A percentile compares a stretch with the other conserved stretches of the same genome.
These are phyloP conservation scores for Oncorhynchus mykiss DNA, from an alignment of 2,113 vertebrate genomes.

Conservation along the genomic window DNA sequence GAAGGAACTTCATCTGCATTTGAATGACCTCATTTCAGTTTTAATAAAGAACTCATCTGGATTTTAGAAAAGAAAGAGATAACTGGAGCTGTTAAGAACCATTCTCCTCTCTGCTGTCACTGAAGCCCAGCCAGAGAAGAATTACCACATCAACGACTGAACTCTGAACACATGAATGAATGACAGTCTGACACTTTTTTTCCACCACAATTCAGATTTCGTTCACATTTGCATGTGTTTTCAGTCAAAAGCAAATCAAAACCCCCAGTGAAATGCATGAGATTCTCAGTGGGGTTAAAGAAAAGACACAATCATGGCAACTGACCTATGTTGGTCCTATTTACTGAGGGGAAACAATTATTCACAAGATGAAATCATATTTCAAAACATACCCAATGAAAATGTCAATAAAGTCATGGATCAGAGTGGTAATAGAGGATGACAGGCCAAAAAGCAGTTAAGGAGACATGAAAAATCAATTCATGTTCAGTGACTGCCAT, in stretches of 20 bases:
- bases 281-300: slow-evolving; percentile 13
- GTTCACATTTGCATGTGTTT: slow-evolving; percentile 43
- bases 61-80: slow-evolving; percentile 22
- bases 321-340: neutral
- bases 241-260: slow-evolving; percentile 39
- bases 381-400: slow-evolving; percentile 17
- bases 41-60: slow-evolving; percentile 22
- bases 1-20: slow-evolving; percentile 40
- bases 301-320: slow-evolving; percentile 9
- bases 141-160: slow-evolving; percentile 10
- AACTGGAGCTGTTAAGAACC: slow-evolving; percentile 16
- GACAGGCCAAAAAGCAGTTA: slow-evolving; percentile 43
- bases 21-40: slow-evolving; percentile 44
- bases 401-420: slow-evolving; percentile 42
- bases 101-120: slow-evolving; percentile 33
- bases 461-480: slow-evolving; percentile 49
- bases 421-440: slow-evolving; percentile 37
- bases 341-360: slow-evolving; percentile 15
- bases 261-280: slow-evolving; percentile 8
- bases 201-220: slow-evolving; percentile 44
- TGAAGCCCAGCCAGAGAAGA: slow-evolving; percentile 18
- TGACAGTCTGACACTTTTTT: slow-evolving; percentile 42
- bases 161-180: slow-evolving; percentile 37
- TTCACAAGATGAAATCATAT: slow-evolving; percentile 15
- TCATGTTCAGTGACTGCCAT: slow-evolving; percentile 40